Evolutionary conservation across 2,888 invertebrate genomes (phyloP), one percentile per base, ranked within the genome.

Genomic region (Brachypalpus laphriformis): DNA sequence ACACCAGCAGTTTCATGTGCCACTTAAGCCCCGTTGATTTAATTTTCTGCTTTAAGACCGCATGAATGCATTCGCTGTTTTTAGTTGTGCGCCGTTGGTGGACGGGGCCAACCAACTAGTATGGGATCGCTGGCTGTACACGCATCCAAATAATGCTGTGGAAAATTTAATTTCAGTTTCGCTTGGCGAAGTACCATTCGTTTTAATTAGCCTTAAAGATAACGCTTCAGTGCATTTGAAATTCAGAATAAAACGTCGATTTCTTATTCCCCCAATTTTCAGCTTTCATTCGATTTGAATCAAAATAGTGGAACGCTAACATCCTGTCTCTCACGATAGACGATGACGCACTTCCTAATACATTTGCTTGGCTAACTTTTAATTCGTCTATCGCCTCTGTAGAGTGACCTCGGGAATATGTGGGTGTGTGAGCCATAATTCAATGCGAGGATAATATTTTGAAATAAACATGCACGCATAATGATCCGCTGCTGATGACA

Each of bases 181-280:
- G 51, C 28, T 42, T 51, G 42, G 51, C 25, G 34, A 16, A 56
- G 56, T 20, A 47, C 45, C 45, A 70, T 75, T 63, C 31, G 49
- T 51, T 66, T 59, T 66, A 71, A 72, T 82, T 61, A 61, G 59
- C 61, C 65, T 72, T 72, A 68, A 77, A 59, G 59, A 45, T 45
- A 40, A 75, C 45, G 63, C 57, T 22, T 18, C 28, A 20, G 28
- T 63, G 66, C 40, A 42, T 75, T 25, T 6, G 4, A 66, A 66
- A 51, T 49, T 37, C 9, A 22, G 25, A 25, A 42, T 63, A 16
- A 2, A 42, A 0, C 18, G 3, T n/a, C 2, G 20, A n/a, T 16
- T 37, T 45, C 45, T 31, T 40, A 0, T 8, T 42, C 3, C 18
- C 5, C 14, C 20, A 18, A 7, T 11, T 34, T 16, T 56, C 7